phyloP scores from a whole-genome alignment of 2,888 invertebrate species.

The Parapristionchus giblindavisi region DNA sequence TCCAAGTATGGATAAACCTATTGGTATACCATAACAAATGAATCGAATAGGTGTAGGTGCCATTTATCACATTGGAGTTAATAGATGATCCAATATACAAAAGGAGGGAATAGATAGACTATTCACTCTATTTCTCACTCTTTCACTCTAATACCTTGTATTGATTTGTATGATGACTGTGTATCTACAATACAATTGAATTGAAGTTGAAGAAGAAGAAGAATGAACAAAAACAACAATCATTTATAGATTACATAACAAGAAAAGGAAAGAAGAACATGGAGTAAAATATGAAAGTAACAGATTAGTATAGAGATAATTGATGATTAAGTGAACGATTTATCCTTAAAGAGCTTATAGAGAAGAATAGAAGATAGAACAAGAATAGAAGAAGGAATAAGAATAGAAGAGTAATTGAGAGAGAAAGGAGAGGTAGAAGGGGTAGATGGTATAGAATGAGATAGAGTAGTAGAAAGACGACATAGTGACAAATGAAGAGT shows the following conservation, averaged over 20 bases:
- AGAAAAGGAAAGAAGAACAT: constrained; percentile 5
- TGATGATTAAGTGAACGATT: constrained; percentile 10
- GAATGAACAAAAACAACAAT: not conserved
- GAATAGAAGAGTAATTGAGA: constrained; percentile 19
- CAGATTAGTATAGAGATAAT: too few relatives aligned
- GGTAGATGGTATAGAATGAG: constrained; percentile 18
- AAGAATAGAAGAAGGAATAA: constrained; percentile 17
- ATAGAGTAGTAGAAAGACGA: constrained; percentile 27
- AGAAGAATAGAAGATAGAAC: not conserved
- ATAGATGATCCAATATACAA: too few relatives aligned
- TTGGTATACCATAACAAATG: constrained; percentile 20
- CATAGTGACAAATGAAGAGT: constrained; percentile 18
- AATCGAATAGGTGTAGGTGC: constrained; percentile 15
- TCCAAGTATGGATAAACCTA: constrained; percentile 16
- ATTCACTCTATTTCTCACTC: too few relatives aligned
- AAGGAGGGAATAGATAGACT: too few relatives aligned
- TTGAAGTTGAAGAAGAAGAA: constrained; percentile 9
- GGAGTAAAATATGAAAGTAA: constrained; percentile 11
- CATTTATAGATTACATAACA: too few relatives aligned
- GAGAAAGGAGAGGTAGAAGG: constrained; percentile 9
- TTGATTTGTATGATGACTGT: too few relatives aligned
- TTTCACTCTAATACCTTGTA: too few relatives aligned
- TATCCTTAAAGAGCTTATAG: not conserved
- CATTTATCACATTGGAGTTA: constrained; percentile 29
- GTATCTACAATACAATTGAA: too few relatives aligned